phyloP scores from a whole-genome alignment of 2,113 vertebrate species.

The Lagenorhynchus albirostris region DNA sequence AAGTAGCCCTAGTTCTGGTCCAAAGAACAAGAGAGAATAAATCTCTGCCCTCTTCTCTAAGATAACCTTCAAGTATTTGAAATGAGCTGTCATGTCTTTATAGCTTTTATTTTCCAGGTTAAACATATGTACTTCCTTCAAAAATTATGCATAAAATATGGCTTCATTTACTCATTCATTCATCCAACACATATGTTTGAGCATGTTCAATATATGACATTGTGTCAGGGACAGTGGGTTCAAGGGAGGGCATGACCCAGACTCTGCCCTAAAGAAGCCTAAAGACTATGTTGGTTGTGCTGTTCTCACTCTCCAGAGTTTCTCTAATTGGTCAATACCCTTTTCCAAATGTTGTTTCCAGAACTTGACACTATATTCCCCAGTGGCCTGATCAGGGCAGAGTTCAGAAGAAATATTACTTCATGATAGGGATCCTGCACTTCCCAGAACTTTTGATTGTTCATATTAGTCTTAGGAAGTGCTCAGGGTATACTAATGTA shows the following conservation, averaged over 20 bases:
- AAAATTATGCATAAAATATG: not conserved
- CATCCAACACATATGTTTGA: not conserved
- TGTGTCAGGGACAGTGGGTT: not conserved
- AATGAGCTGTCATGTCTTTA: not conserved
- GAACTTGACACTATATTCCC: not conserved
- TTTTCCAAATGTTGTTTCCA: not conserved
- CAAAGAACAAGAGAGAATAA: not conserved
- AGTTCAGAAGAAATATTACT: conserved; percentile 2
- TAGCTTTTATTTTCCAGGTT: not conserved
- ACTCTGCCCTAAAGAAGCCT: not conserved
- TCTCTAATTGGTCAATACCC: not conserved
- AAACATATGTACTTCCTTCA: not conserved
- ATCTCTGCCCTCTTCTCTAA: not conserved
- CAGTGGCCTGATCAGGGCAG: not conserved
- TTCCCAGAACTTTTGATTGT: not conserved
- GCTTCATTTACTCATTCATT: not conserved
- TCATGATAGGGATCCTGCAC: not conserved
- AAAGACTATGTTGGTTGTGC: too few species aligned
- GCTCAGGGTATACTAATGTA: not conserved
- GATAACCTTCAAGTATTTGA: not conserved
- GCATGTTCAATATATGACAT: not conserved
- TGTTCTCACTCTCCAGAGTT: not conserved
- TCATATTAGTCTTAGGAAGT: not conserved
- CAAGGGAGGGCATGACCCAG: not conserved
- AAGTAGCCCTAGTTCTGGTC: not conserved